Evolutionary conservation across 2,888 invertebrate species (phyloP), one percentile per base, ranked within the genome.

Genomic region (Rotaria macrura): DNA sequence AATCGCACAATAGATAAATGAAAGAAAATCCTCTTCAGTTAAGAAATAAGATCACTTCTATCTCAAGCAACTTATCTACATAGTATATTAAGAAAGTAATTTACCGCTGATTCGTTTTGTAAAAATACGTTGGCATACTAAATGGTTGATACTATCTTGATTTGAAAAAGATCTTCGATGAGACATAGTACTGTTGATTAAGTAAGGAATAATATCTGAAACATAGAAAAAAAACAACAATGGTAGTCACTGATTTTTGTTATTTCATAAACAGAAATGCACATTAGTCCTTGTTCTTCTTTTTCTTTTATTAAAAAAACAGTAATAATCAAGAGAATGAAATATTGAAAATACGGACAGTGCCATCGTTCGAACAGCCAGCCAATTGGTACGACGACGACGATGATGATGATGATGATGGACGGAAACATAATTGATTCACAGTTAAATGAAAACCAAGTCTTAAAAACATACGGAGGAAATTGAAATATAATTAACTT

Each of bases 391-490:
- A 79, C 7, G 25, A 38, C 25, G 74, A 25, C 87, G 57, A 57
- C 23, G 74, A 40, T 87, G 57, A 72, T 79, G 12, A 23, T n/a
- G 4, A n/a, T 65, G 6, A 29, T 25, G 25, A 43, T n/a, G 90
- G 90, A 57, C 89, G 88, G 87, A 91, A 91, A 83, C 87, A 87
- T 14, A 91, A 86, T 34, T 89, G 87, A 86, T 89, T 91, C 25
- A 91, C 89, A 20, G 90, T 89, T 74, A 89, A 86, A 87, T 91
- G 90, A 87, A 91, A 91, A 47, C 90, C 89, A 86, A 85, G 85
- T 87, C 90, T 90, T 87, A 5, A 83, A 85, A 34, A 47, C 43
- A 84, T 54, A 83, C 49, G 86, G 23, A 52, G 23, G 23, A 52
- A 6, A 52, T 52, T 52, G 23, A 52, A 52, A 52, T 52, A 7